phyloP scores from a whole-genome alignment of 2,113 vertebrate species.

The Puffinus mauretanicus region DNA sequence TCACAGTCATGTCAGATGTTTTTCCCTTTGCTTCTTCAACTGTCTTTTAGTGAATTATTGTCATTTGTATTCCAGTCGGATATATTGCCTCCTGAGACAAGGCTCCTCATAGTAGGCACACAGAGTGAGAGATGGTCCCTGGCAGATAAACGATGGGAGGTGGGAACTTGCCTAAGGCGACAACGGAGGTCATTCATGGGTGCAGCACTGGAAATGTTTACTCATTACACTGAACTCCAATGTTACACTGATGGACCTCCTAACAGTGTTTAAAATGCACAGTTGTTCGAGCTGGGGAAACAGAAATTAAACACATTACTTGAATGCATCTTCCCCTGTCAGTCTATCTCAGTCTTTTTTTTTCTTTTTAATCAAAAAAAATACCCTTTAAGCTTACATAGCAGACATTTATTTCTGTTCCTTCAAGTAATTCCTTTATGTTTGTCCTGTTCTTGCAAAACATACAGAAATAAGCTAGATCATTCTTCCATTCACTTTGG shows the following conservation, averaged over 20 bases:
- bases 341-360: background rate
- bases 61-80: background rate
- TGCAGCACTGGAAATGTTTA: background rate
- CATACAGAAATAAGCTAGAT: background rate
- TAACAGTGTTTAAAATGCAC: background rate
- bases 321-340: background rate
- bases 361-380: background rate
- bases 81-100: background rate
- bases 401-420: background rate
- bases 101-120: fast-evolving
- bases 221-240: background rate
- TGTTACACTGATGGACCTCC: background rate
- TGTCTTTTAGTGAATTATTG: background rate
- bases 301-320: background rate
- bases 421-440: background rate
- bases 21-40: background rate
- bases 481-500: background rate
- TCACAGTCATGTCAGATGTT: background rate
- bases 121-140: fast-evolving
- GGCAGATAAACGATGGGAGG: background rate
- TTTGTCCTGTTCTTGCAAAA: background rate
- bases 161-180: background rate
- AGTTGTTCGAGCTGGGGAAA: background rate
- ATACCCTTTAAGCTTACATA: background rate
- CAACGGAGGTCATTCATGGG: background rate